Percentiles rank a stretch among this genome's conserved stretches.
phyloP scores from a whole-genome alignment of 2,888 invertebrate species.

The Ecliptopera silaceata region DNA sequence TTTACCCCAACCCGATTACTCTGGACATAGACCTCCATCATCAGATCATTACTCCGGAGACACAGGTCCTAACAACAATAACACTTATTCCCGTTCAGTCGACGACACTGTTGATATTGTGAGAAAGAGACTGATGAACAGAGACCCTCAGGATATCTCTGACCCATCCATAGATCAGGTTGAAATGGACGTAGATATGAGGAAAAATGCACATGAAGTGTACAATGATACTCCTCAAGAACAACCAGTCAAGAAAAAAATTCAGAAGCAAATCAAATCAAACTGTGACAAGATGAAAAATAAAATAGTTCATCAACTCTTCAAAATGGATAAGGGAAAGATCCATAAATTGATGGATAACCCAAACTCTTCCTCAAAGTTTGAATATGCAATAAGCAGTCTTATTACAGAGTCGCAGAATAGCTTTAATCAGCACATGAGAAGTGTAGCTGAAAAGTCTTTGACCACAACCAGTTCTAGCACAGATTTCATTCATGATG shows the following conservation, averaged over 20 bases:
- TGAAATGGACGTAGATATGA: slow-evolving; percentile 41
- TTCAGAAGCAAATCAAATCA: slow-evolving; percentile 53
- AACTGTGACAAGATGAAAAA: slow-evolving; percentile 75
- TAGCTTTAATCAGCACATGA: slow-evolving; percentile 70
- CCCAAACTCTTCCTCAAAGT: slow-evolving; percentile 77
- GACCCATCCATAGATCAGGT: slow-evolving; percentile 42
- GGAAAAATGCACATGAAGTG: slow-evolving; percentile 37
- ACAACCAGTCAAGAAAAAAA: slow-evolving; percentile 54
- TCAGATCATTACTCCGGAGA: slow-evolving; percentile 72
- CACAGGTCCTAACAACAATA: slow-evolving; percentile 61
- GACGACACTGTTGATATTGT: slow-evolving; percentile 77
- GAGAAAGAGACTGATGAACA: slow-evolving; percentile 61
- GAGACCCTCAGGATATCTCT: slow-evolving; percentile 53
- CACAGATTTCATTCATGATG: slow-evolving; percentile 81
- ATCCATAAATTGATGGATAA: slow-evolving; percentile 77
- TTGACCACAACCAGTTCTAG: slow-evolving; percentile 54
- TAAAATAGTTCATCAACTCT: slow-evolving; percentile 76
- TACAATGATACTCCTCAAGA: slow-evolving; percentile 45
- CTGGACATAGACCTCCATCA: slow-evolving; percentile 73
- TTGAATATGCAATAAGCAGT: slow-evolving; percentile 78
- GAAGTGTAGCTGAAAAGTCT: slow-evolving; percentile 77
- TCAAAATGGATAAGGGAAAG: slow-evolving; percentile 78
- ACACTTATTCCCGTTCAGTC: slow-evolving; percentile 68
- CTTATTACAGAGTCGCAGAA: slow-evolving; percentile 78
- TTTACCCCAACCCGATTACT: slow-evolving; percentile 51